Conservation (phyloP, 2,113 vertebrate species). For the Brienomyrus longianalis region DNA sequence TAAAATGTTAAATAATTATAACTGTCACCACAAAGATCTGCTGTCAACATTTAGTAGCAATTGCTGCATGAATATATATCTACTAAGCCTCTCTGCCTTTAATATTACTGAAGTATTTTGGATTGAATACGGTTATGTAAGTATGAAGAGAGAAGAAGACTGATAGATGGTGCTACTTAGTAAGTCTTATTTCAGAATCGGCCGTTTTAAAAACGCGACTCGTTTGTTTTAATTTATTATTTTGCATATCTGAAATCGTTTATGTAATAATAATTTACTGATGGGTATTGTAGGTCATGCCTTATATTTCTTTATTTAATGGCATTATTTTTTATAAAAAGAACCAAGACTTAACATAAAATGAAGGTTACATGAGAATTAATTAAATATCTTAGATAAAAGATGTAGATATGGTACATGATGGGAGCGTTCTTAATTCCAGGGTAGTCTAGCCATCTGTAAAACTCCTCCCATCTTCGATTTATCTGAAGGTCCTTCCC, state of each 20-base stretch:
- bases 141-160: neutral
- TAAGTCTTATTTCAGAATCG: neutral
- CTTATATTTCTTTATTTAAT: neutral
- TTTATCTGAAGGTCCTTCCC: conserved; percentile 3
- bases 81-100: neutral
- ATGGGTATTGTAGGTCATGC: neutral
- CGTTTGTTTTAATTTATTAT: neutral
- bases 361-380: neutral
- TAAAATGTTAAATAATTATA: neutral
- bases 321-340: neutral
- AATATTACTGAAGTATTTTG: neutral
- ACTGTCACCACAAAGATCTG: neutral
- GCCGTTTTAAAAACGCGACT: neutral
- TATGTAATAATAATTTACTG: neutral
- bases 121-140: neutral
- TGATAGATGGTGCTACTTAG: neutral
- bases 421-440: neutral
- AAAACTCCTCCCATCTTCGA: conserved; percentile 10
- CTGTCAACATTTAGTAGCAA: neutral
- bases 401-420: neutral
- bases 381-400: neutral
- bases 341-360: neutral
- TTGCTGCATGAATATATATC: neutral
- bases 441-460: neutral
- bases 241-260: neutral